Conservation (phyloP, 2,113 vertebrate species). For the Nothobranchius kuhntae region DNA sequence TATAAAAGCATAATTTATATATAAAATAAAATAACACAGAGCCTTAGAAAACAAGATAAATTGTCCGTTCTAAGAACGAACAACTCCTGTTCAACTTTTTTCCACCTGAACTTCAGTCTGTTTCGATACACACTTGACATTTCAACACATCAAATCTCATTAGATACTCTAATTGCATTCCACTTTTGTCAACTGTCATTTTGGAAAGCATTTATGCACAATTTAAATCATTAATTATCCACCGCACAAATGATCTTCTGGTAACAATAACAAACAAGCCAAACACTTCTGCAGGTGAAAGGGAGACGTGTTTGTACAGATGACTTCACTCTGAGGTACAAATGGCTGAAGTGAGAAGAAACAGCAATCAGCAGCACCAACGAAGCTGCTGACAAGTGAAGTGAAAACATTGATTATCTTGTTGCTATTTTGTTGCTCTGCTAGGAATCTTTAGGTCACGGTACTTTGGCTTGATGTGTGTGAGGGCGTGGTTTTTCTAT, state of each 20-base stretch:
- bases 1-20: neutral
- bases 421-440: neutral
- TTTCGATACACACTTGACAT: conserved; percentile 25
- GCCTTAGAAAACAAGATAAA: neutral
- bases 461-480: neutral
- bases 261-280: conserved; percentile 8
- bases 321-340: neutral
- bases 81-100: neutral
- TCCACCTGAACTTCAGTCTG: neutral
- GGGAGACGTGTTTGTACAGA: neutral
- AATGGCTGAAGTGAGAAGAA: neutral
- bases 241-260: neutral
- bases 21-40: neutral
- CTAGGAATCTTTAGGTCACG: neutral
- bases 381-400: neutral
- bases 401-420: conserved; percentile 5
- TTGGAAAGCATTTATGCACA: conserved; percentile 4
- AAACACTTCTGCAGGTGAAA: conserved; percentile 1
- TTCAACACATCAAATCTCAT: conserved; percentile 25
- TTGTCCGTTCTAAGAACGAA: neutral
- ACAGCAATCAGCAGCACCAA: neutral
- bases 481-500: too few species aligned
- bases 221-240: conserved; percentile 22
- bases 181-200: conserved; percentile 9
- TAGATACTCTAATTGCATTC: conserved; percentile 29